These are phyloP conservation scores for Notamacropus eugenii DNA, from an alignment of 2,797 vertebrate genomes.

Conservation along the genomic window DNA sequence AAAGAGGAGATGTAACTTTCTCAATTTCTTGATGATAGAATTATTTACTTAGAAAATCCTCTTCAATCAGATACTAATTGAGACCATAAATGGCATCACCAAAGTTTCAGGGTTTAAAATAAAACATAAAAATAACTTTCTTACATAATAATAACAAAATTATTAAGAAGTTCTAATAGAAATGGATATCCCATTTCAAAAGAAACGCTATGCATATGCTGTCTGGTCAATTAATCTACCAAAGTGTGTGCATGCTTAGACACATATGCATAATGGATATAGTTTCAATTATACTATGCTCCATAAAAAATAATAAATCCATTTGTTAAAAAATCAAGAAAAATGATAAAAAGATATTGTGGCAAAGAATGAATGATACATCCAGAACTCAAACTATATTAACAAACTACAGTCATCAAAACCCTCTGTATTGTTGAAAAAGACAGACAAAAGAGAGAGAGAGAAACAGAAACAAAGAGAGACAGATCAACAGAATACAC, in stretches of 20 bases:
- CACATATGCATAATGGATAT: neutral
- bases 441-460: neutral
- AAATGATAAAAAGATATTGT: neutral
- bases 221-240: neutral
- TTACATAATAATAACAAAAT: neutral
- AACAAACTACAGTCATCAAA: neutral
- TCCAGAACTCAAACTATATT: neutral
- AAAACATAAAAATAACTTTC: neutral
- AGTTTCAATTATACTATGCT: neutral
- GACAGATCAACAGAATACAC: too few species aligned
- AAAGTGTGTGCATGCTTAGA: neutral
- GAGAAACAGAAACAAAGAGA: neutral
- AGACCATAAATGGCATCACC: neutral
- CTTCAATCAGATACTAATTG: neutral
- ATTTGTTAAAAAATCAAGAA: neutral
- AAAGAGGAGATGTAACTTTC: neutral
- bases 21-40: neutral
- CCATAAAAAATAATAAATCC: neutral
- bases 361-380: neutral
- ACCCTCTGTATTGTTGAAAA: neutral
- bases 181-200: neutral
- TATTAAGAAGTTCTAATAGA: neutral
- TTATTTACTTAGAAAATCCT: neutral
- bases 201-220: neutral
- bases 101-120: neutral